Conservation (phyloP, 2,888 invertebrate genomes). For the Dugesia japonica region DNA sequence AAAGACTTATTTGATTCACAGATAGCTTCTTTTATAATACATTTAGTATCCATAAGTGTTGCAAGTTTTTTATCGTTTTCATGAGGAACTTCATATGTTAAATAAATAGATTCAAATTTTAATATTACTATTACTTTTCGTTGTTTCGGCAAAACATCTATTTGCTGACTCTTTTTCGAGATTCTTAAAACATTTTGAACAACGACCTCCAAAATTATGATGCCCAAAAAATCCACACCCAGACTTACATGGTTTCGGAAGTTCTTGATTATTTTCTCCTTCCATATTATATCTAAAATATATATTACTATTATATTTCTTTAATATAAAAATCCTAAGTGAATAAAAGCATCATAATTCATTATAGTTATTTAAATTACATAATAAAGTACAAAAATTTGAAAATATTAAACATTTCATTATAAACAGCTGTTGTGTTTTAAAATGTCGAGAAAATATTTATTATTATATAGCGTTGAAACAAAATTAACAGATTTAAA, state of each 20-base stretch:
- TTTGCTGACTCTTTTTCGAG: slow-evolving; percentile 45
- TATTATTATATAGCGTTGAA: slow-evolving; percentile 4
- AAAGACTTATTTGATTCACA: neutral
- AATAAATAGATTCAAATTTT: neutral
- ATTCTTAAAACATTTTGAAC: slow-evolving; percentile 97
- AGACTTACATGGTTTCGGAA: slow-evolving; percentile 59
- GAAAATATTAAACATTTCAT: neutral
- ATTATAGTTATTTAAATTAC: no score
- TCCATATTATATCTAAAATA: slow-evolving; percentile 13
- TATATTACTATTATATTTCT: no score
- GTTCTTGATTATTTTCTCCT: slow-evolving; percentile 20
- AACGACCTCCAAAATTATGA: slow-evolving; percentile 88
- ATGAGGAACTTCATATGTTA: neutral
- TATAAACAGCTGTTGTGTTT: slow-evolving; percentile 9
- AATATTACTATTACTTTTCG: neutral
- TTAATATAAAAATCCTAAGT: no score
- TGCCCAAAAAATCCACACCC: slow-evolving; percentile 97
- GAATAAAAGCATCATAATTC: no score
- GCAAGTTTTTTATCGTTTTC: neutral
- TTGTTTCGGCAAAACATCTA: neutral
- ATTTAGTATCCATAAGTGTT: neutral
- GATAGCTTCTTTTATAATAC: neutral
- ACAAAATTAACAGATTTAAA: neutral
- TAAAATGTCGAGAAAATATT: slow-evolving; percentile 9
- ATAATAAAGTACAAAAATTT: no score